These are phyloP conservation scores for Apamea crenata DNA, from an alignment of 2,888 invertebrate genomes.

Conservation along the genomic window DNA sequence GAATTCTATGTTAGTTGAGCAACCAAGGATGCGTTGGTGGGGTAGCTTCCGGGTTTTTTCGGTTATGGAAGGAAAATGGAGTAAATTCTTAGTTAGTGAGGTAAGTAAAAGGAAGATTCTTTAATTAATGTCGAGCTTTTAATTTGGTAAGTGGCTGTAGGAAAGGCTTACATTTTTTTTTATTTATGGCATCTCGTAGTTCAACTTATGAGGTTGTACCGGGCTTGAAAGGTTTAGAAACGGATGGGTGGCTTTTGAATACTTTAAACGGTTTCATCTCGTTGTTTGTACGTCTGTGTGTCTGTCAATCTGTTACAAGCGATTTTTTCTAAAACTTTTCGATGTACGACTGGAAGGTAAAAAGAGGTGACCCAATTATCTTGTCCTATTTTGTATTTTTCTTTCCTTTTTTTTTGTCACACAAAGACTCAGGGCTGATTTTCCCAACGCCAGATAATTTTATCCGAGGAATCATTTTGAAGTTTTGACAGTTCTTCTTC, in stretches of 20 bases:
- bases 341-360: not conserved
- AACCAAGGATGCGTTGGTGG: slow-evolving; percentile 71
- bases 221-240: too few species aligned
- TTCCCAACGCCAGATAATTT: too few species aligned
- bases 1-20: slow-evolving; percentile 69
- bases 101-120: not conserved
- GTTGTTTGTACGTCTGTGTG: not conserved
- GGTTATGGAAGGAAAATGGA: slow-evolving; percentile 40
- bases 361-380: not conserved
- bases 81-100: slow-evolving; percentile 28
- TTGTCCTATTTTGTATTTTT: not conserved
- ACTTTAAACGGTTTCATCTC: too few species aligned
- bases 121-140: not conserved
- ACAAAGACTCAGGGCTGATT: too few species aligned
- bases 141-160: too few species aligned
- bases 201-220: too few species aligned
- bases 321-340: not conserved
- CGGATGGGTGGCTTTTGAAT: not conserved
- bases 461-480: too few species aligned
- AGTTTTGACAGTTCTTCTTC: too few species aligned
- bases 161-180: too few species aligned
- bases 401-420: not conserved
- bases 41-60: slow-evolving; percentile 70
- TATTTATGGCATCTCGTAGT: too few species aligned
- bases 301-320: not conserved